A percentile compares a stretch with the other conserved stretches of the same genome.
These are phyloP conservation scores for Aspiorhynchus laticeps DNA, from an alignment of 2,113 vertebrate genomes.

Conservation along the genomic window DNA sequence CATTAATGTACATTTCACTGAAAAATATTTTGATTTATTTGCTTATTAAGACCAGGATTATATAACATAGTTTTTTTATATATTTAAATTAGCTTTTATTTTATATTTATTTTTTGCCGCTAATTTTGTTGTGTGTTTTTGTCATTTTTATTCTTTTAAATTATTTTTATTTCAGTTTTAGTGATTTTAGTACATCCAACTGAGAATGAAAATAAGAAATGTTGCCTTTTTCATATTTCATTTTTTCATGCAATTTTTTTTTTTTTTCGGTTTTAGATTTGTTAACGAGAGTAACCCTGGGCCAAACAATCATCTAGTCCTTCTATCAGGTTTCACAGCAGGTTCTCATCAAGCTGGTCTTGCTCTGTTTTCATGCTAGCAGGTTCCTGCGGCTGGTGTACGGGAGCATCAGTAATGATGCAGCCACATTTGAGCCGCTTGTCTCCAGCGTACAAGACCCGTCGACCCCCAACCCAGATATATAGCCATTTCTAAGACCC, in stretches of 20 bases:
- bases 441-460: constrained; percentile 38
- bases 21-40: neutral
- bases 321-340: constrained; percentile 12
- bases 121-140: no score
- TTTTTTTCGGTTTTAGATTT: neutral
- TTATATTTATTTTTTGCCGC: no score
- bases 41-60: no score
- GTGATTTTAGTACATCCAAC: no score
- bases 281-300: neutral
- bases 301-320: neutral
- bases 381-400: neutral
- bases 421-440: constrained; percentile 36
- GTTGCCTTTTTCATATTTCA: no score
- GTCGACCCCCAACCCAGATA: constrained; percentile 44
- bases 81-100: no score
- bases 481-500: constrained; percentile 23
- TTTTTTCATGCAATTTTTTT: no score
- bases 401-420: constrained; percentile 53
- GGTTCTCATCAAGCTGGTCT: neutral
- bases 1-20: constrained; percentile 11
- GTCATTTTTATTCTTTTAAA: no score
- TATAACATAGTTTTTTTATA: no score
- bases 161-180: no score
- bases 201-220: no score
- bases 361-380: constrained; percentile 6